phyloP scores from a whole-genome alignment of 1,140 invertebrate genomes.

The Cherax destructor region DNA sequence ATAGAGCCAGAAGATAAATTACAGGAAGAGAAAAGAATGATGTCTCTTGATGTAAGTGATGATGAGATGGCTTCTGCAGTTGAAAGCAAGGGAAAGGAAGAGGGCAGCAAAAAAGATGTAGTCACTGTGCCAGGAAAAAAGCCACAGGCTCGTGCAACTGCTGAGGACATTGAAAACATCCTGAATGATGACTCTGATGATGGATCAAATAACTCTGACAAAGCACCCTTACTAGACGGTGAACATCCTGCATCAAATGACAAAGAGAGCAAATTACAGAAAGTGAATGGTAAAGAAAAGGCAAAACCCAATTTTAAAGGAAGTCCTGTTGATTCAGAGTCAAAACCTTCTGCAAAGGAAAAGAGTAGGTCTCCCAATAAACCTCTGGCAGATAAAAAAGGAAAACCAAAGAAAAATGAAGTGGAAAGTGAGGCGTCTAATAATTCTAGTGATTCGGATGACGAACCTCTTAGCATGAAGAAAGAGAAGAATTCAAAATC shows the following conservation, averaged over 20 bases:
- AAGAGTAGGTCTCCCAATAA: background rate
- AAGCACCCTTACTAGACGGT: no score
- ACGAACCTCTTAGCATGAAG: background rate
- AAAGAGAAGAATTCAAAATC: background rate
- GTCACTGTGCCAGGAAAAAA: background rate
- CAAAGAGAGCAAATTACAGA: no score
- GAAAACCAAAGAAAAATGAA: background rate
- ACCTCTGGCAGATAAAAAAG: background rate
- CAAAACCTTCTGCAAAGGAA: no score
- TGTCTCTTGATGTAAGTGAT: background rate
- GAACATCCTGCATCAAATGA: no score
- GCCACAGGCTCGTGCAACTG: background rate
- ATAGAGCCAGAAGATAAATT: background rate
- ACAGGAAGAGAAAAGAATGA: background rate
- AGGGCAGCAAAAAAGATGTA: background rate
- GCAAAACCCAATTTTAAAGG: no score
- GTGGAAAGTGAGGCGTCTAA: background rate
- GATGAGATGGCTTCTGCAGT: background rate
- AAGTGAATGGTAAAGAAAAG: no score
- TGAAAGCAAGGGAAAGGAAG: background rate
- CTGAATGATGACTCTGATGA: slow-evolving; percentile 7
- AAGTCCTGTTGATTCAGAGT: no score
- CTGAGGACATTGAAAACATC: slow-evolving; percentile 7
- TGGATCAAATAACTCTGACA: background rate
- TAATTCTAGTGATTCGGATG: background rate